Base-by-base conservation (phyloP, 2,113 vertebrate genomes). In the Microtus montanus region DNA sequence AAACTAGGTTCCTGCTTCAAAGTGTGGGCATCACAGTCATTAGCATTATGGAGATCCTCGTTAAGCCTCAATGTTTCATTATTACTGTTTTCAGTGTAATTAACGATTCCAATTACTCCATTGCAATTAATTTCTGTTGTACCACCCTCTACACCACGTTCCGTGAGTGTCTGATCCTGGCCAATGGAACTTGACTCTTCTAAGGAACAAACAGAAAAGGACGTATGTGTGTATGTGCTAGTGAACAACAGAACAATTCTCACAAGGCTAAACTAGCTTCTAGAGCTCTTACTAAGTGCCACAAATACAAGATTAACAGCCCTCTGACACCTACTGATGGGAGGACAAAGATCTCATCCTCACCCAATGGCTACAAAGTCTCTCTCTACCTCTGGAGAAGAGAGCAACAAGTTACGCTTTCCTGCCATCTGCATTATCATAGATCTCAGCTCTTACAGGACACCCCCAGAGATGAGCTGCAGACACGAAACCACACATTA, bases 1-100 rank as follows among this genome's bases (percentile, higher is more conserved):
- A 98, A 97, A 91, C 33, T 94, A 89, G 97, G 94, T 93, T 98
- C 92, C 97, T 98, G 98, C 0, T 96, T 30, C 79, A 88, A 96
- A 97, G 95, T 89, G 54, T 89, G 96, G 44, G 47, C 71, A 41
- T 88, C 97, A 95, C 96, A 98, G 93, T 98, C 93, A 96, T 99
- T 99, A 92, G 99, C 99, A 7, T 99, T 99, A 95, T 97, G 98
- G 24, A 99, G 98, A 96, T 99, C 99, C 83, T 99, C 98, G 92
- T 98, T 98, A 2, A 98, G 98, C 44, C 96, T 98, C 98, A 97
- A 97, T 20, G 97, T 97, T 30, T 93, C 98, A 41, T 98, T 95
- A 8, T 95, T 97, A 95, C 97, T 93, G 0, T 95, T 91, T 71
- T 96, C 98, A 79, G 97, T 91, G 61, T 98, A 98, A 8, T 97